A percentile compares a stretch with the other conserved stretches of the same genome.
Conservation (phyloP, 2,888 invertebrate species). For the Epicampocera succincta region DNA sequence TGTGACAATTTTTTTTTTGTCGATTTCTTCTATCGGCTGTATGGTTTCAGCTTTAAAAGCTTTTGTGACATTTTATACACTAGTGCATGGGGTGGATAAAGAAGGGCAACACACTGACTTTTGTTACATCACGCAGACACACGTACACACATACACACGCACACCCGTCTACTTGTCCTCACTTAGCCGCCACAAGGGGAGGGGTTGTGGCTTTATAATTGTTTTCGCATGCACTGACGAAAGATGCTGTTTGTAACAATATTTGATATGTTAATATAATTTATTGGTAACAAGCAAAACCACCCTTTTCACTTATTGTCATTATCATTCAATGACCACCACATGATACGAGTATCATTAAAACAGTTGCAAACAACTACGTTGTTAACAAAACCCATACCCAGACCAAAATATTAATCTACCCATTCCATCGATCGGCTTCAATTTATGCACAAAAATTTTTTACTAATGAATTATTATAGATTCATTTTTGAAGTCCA, state of each 20-base stretch:
- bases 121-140: not conserved
- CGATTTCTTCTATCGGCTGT: constrained; percentile 19
- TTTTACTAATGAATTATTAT: constrained; percentile 66
- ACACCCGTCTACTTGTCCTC: constrained; percentile 4
- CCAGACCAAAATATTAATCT: constrained; percentile 12
- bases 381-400: constrained; percentile 11
- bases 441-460: constrained; percentile 24
- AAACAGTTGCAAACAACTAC: constrained; percentile 51
- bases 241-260: constrained; percentile 61
- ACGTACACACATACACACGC: not conserved
- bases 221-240: constrained; percentile 61
- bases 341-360: constrained; percentile 64
- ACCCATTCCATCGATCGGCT: not conserved
- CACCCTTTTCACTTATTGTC: constrained; percentile 51
- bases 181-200: not conserved
- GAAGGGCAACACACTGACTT: constrained; percentile 7
- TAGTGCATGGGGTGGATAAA: constrained; percentile 69
- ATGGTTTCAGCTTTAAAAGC: constrained; percentile 58
- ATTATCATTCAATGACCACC: constrained; percentile 66
- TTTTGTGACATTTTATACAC: constrained; percentile 63
- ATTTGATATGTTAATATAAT: constrained; percentile 69
- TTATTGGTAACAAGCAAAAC: constrained; percentile 60
- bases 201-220: constrained; percentile 56
- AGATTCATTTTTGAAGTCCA: constrained; percentile 65
- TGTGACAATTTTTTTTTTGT: constrained; percentile 74